Base-by-base conservation (phyloP, 2,888 invertebrate genomes). In the Thelaira solivaga region DNA sequence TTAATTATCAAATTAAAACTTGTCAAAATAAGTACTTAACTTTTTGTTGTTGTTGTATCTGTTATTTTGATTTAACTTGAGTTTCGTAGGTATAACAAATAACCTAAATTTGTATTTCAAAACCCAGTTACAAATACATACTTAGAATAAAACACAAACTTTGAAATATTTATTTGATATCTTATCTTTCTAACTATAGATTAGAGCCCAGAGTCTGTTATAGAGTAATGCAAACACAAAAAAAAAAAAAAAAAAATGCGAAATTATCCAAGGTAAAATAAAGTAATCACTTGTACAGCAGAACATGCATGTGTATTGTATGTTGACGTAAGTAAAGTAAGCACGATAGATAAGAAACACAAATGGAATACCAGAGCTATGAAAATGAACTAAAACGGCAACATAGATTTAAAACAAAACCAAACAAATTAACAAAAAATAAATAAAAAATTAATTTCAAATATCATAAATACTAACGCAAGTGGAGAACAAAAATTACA, bases 131-230 rank as follows among this genome's bases (percentile, higher is more conserved):
- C 41, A 47, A 39, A 16, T 55, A 10, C 31, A 47, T 67, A 16
- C 6, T n/a, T n/a, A 36, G n/a, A n/a, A 61, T 39, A 41, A n/a
- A 59, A 59, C 10, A 57, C 57, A 57, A 57, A 59, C 43, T 43
- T 29, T 61, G 18, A 57, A 61, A 82, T 61, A 51, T 36, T 53
- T 57, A 11, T 31, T 20, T 55, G 55, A 86, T 87, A 87, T 88
- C 87, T 88, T 85, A 87, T 87, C 87, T 86, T 74, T 80, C 13
- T 69, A 86, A 84, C 83, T 83, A 81, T 80, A 86, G 86, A 88
- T 87, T 87, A 87, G 83, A 78, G 79, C 69, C 13, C 11, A 31
- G n/a, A n/a, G 69, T 31, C 41, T 68, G 34, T 45, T 45, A 45
- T 55, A 68, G 39, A 69, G 36, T 49, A 36, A 51, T 13, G 24